These are phyloP conservation scores for Garra rufa DNA, from an alignment of 2,113 vertebrate genomes.

Conservation along the genomic window DNA sequence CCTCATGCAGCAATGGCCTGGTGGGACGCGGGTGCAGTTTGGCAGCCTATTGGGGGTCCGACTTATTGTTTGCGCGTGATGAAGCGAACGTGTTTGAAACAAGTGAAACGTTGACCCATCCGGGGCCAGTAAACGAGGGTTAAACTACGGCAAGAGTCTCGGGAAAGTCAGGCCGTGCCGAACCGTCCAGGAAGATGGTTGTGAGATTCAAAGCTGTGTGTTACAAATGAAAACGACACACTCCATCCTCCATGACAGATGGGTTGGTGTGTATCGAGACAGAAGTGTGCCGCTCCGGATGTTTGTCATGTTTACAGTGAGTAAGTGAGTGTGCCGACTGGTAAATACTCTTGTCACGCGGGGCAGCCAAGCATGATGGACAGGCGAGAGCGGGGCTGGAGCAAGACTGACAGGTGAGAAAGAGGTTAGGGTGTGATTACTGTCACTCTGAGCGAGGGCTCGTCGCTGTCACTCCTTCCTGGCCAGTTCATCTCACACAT, in stretches of 20 bases:
- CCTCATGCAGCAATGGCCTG: not conserved
- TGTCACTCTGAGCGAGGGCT: conserved; percentile 49
- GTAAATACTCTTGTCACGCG: conserved; percentile 78
- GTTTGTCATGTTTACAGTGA: conserved; percentile 46
- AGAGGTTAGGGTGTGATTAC: conserved; percentile 67
- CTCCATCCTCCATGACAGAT: not conserved
- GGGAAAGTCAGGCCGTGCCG: conserved; percentile 21
- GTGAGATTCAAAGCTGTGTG: not conserved
- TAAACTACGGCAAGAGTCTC: conserved; percentile 19
- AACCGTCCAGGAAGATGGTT: not conserved
- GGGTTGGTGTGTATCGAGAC: not conserved
- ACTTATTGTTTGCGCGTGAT: conserved; percentile 50
- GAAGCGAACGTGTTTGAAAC: conserved; percentile 48
- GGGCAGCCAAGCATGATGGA: conserved; percentile 58
- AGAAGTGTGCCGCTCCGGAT: conserved; percentile 54
- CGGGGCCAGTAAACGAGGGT: conserved; percentile 39
- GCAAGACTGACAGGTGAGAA: conserved; percentile 77
- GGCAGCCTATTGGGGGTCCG: not conserved
- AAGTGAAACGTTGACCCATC: conserved; percentile 40
- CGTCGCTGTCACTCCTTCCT: conserved; percentile 33
- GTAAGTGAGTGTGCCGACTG: conserved; percentile 45
- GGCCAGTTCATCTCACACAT: conserved; percentile 27
- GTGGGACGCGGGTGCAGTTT: conserved; percentile 15
- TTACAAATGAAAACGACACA: not conserved
- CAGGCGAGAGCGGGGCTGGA: conserved; percentile 64